Evolutionary conservation across 2,797 vertebrate species (phyloP).

Genomic region (Iguana delicatissima): DNA sequence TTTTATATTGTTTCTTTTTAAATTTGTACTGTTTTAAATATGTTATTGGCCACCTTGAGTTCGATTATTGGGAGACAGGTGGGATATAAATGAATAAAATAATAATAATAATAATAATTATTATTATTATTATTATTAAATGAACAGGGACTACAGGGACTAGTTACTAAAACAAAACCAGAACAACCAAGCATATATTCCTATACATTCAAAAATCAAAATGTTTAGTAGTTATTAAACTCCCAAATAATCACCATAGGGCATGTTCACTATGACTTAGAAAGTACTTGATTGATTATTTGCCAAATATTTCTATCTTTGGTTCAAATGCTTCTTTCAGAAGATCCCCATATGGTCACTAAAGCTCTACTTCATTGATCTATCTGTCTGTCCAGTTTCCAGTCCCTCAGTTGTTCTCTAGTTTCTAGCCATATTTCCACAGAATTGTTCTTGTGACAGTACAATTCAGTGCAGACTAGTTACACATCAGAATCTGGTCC

Average conservation of each 20-base stretch:
- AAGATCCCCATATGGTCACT: background rate
- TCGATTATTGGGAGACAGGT: too few relatives aligned
- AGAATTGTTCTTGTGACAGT: slow-evolving; percentile 1
- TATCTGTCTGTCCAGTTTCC: background rate
- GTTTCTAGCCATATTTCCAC: slow-evolving; percentile 6
- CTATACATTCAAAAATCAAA: background rate
- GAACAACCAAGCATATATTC: background rate
- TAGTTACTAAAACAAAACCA: background rate
- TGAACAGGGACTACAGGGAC: background rate
- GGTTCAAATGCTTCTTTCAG: slow-evolving; percentile 5
- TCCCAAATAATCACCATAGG: background rate
- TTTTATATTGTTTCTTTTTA: too few relatives aligned
- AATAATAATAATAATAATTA: too few relatives aligned
- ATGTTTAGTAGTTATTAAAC: background rate
- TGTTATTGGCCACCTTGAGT: too few relatives aligned
- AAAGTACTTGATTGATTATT: background rate
- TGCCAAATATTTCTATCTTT: slow-evolving; percentile 1
- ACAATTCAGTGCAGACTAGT: background rate
- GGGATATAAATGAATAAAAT: too few relatives aligned
- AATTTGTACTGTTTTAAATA: too few relatives aligned
- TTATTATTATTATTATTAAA: too few relatives aligned
- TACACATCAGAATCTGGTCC: slow-evolving; percentile 1
- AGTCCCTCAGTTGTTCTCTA: background rate
- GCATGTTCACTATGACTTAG: background rate
- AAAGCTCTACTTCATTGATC: background rate